Base-by-base conservation (phyloP, 2,888 invertebrate genomes). In the Sipunculus nudus region DNA sequence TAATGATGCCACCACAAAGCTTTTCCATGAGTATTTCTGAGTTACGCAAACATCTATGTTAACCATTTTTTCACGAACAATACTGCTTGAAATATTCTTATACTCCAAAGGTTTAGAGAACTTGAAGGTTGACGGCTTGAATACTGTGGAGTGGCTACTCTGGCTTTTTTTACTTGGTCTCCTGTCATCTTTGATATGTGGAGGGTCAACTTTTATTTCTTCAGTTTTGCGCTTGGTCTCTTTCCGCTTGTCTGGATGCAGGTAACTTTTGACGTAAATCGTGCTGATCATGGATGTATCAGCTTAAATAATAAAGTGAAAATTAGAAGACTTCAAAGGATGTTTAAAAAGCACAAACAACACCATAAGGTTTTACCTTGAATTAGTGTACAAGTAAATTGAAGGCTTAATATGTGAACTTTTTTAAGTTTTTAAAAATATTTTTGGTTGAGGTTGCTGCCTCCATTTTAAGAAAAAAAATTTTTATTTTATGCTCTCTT, bases 271-370 rank as follows among this genome's bases (percentile, higher is more conserved):
- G 19, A 79, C 74, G 64, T 75, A 80, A 28, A 80, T 72, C 6
- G 77, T 70, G 60, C 74, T 72, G 53, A 80, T 79, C 76, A 76
- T 78, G 1, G 78, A 78, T 4, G 74, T 75, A 38, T 75, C 74
- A 26, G 77, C 78, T 80, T 70, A 21, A 64, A 65, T 2, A 40
- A 48, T 19, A 67, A 67, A 54, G 38, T n/a, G n/a, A n/a, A n/a
- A n/a, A n/a, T n/a, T n/a, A n/a, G n/a, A n/a, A n/a, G n/a, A n/a
- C n/a, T n/a, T n/a, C n/a, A n/a, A n/a, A n/a, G n/a, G n/a, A n/a
- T n/a, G n/a, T n/a, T n/a, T n/a, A n/a, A 55, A 47, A 55, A 47
- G 10, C 16, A 35, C 38, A 35, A 35, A 13, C 38, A 35, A n/a
- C n/a, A n/a, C n/a, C n/a, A n/a, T n/a, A n/a, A n/a, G n/a, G n/a